Conservation (phyloP, 2,888 invertebrate species). For the Hyppa rectilinea region DNA sequence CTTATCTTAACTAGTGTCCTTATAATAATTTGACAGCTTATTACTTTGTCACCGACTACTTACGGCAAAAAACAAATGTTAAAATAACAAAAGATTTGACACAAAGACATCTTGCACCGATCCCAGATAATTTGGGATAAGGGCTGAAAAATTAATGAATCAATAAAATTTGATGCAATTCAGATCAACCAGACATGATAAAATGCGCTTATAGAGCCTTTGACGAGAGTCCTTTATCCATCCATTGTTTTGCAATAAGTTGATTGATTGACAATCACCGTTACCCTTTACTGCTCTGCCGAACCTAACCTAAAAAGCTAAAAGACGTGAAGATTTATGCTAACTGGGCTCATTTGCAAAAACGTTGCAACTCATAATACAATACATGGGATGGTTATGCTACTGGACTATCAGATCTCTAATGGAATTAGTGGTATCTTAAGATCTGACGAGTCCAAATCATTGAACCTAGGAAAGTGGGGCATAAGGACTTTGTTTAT, state of each 20-base stretch:
- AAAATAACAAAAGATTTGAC: not conserved
- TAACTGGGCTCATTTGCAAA: conserved; percentile 2
- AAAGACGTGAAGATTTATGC: conserved; percentile 55
- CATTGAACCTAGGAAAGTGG: conserved; percentile 55
- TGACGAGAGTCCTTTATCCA: not conserved
- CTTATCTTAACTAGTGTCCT: not conserved
- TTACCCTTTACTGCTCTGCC: conserved; percentile 31
- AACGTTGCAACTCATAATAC: conserved; percentile 58
- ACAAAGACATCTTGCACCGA: no score
- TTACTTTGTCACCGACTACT: not conserved
- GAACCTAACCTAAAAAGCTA: conserved; percentile 51
- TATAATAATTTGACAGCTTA: not conserved
- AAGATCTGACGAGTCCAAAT: conserved; percentile 48
- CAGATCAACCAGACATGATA: not conserved
- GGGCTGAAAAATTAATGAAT: no score
- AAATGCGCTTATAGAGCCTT: not conserved
- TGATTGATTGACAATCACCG: conserved; percentile 20
- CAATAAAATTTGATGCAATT: no score
- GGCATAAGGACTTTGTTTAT: conserved; percentile 42
- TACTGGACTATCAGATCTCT: conserved; percentile 44
- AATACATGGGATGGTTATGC: conserved; percentile 58
- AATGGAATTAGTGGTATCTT: conserved; percentile 60
- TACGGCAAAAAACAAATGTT: not conserved
- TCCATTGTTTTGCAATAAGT: conserved; percentile 5
- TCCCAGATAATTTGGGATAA: no score